Conservation (phyloP, 2,797 vertebrate species). For the Myiothlypis coronata region DNA sequence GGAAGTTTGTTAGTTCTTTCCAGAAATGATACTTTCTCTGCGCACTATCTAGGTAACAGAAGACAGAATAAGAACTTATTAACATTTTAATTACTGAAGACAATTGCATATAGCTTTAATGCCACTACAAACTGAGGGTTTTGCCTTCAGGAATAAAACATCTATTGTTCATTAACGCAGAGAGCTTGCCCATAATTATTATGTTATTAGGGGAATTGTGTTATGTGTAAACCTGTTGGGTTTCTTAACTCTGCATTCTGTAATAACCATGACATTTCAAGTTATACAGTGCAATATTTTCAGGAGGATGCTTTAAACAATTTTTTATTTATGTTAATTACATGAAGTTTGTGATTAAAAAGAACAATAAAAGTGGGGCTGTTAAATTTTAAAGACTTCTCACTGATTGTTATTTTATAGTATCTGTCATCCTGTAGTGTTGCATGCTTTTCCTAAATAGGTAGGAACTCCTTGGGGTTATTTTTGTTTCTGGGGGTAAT, state of each 20-base stretch:
- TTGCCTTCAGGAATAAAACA: neutral
- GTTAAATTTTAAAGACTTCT: neutral
- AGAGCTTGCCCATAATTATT: neutral
- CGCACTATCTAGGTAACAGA: neutral
- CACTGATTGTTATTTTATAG: neutral
- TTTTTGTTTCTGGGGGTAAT: neutral
- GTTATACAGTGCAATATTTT: neutral
- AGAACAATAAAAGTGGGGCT: neutral
- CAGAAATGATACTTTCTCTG: neutral
- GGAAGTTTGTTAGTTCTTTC: slow-evolving; percentile 46
- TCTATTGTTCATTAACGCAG: neutral
- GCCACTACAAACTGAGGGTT: neutral
- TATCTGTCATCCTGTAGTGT: neutral
- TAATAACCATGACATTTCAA: neutral
- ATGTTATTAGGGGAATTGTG: neutral
- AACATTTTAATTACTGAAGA: neutral
- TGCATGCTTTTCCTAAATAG: neutral
- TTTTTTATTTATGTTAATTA: neutral
- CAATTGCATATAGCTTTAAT: slow-evolving; percentile 10
- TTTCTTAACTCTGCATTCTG: neutral
- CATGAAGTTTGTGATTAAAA: neutral
- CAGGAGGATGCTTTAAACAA: neutral
- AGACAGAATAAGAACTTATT: neutral
- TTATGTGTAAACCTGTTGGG: neutral
- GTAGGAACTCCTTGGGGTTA: neutral